Evolutionary conservation across 2,113 vertebrate genomes (phyloP).

Genomic region (Malurus elegans): DNA sequence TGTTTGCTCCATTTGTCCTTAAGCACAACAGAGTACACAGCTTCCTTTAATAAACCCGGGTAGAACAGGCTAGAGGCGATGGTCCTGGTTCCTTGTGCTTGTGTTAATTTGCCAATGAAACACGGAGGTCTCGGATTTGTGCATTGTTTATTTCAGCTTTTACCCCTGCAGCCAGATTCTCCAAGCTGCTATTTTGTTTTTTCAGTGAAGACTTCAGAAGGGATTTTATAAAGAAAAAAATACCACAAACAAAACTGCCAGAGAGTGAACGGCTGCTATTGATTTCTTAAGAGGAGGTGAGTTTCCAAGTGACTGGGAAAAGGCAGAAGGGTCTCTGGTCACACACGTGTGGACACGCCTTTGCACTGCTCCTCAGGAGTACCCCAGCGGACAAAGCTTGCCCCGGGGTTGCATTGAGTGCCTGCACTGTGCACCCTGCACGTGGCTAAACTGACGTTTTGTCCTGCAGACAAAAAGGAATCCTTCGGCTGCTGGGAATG

Average conservation of each 20-base stretch:
- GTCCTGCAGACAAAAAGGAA: neutral
- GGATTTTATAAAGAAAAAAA: neutral
- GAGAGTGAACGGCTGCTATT: neutral
- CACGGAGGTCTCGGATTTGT: rapidly evolving
- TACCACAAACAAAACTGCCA: neutral
- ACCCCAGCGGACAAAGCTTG: neutral
- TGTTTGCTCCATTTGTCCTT: neutral
- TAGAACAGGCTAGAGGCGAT: neutral
- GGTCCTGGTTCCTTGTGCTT: neutral
- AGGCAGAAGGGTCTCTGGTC: neutral
- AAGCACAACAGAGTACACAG: neutral
- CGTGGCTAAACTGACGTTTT: rapidly evolving
- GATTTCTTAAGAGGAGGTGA: neutral
- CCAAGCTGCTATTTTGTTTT: neutral
- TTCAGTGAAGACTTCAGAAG: neutral
- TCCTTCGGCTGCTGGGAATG: rapidly evolving
- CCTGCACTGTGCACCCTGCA: rapidly evolving
- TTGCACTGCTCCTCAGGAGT: neutral
- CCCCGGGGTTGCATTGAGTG: neutral
- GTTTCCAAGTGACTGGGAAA: neutral
- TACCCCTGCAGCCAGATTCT: neutral
- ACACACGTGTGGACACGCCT: neutral
- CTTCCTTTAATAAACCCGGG: neutral
- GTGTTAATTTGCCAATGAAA: neutral
- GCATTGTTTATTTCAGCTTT: neutral